Base-by-base conservation (phyloP, 1,140 invertebrate genomes). In the Melanaphis sacchari region DNA sequence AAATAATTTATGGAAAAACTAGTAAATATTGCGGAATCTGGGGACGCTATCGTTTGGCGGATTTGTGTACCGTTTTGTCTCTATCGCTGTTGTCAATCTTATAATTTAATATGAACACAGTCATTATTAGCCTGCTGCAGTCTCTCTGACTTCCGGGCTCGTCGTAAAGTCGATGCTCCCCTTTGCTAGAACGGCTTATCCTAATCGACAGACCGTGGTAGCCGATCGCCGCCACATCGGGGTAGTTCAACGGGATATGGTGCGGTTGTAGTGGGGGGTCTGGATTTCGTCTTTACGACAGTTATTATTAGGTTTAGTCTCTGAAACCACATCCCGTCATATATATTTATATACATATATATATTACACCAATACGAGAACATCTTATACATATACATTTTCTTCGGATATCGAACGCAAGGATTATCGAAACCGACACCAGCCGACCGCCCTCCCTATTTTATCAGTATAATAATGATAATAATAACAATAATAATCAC, bases 291-390 rank as follows among this genome's bases (percentile, higher is more conserved):
- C 91, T 93, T 93, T 81, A 92, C 91, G 91, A 92, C 43, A 92
- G 91, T 92, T 92, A 92, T 93, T 93, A 93, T 93, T 93, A 93
- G 91, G 91, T 85, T 93, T 93, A 46, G n/a, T 84, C 91, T 52
- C 18, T 21, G 31, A 22, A 7, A 21, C 90, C 59, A 6, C 36
- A 36, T 46, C 52, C 21, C 31, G 46, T 8, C n/a, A n/a, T 18
- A 38, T 36, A 38, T 36, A 15, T 40, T 26, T 40, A 26, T 82
- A 40, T 26, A 82, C 9, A 82, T 82, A 40, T 26, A 40, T 18
- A 66, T n/a, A 76, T 76, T 76, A 31, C 36, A 84, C 82, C 40
- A 40, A 15, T 26, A 43, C 40, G 38, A 59, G 21, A 54, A 66
- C 52, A 22, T 81, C 41, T 66, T 11, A 82, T 24, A 84, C 40